These are phyloP conservation scores for Ianthella basta DNA, from an alignment of 37 sponge, comb jelly and placozoan species.

Conservation along the genomic window DNA sequence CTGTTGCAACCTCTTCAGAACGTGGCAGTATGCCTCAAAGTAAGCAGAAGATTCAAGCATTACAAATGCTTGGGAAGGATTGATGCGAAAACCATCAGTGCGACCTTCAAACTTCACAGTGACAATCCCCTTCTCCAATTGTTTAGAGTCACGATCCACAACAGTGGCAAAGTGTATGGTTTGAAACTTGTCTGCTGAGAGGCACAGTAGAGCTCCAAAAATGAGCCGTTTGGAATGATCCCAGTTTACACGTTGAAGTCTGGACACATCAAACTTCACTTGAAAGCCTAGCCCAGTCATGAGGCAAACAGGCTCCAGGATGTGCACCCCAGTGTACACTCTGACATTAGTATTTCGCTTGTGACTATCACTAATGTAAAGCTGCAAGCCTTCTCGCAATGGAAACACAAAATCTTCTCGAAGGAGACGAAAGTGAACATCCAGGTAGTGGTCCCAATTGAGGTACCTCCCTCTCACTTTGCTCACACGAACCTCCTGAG, in stretches of 20 bases:
- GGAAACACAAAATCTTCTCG: slow-evolving; percentile 89
- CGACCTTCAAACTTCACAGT: slow-evolving; percentile 71
- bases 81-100: slow-evolving; percentile 42
- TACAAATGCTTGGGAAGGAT: slow-evolving; percentile 28
- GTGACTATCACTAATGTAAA: neutral
- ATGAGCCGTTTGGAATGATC: slow-evolving; percentile 80
- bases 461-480: slow-evolving; percentile 48
- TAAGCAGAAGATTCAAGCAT: slow-evolving; percentile 88
- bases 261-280: slow-evolving; percentile 60
- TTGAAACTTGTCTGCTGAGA: slow-evolving; percentile 66
- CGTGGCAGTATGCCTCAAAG: slow-evolving; percentile 89
- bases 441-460: slow-evolving; percentile 77
- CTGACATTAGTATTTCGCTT: slow-evolving; percentile 35
- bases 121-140: slow-evolving; percentile 54
- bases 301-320: slow-evolving; percentile 69
- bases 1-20: slow-evolving; percentile 60
- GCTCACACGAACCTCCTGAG: slow-evolving; percentile 42
- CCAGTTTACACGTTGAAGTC: slow-evolving; percentile 69
- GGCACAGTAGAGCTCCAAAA: slow-evolving; percentile 85
- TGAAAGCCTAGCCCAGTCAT: slow-evolving; percentile 63
- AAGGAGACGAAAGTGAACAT: slow-evolving; percentile 81
- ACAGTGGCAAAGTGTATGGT: slow-evolving; percentile 68
- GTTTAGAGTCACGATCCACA: slow-evolving; percentile 53
- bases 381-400: slow-evolving; percentile 66
- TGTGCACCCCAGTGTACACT: slow-evolving; percentile 55